Evolutionary conservation across 1,140 invertebrate genomes (phyloP).

Genomic region (Drosophila rhopaloa): DNA sequence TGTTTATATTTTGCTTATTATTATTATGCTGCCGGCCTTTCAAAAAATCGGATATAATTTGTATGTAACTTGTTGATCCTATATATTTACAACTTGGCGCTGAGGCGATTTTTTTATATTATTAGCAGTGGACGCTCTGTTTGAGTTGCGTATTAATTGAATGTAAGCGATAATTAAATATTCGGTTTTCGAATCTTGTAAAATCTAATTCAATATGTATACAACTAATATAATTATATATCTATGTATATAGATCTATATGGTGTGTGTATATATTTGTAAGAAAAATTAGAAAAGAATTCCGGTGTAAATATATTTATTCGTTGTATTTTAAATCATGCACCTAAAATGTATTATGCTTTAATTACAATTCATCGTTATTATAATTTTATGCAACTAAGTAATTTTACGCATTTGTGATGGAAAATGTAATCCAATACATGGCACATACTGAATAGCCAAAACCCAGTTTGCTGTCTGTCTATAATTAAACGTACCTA

Average conservation of each 20-base stretch:
- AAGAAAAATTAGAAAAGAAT: constrained; percentile 73
- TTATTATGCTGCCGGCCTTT: constrained; percentile 51
- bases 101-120: constrained; percentile 28
- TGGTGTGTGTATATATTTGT: constrained; percentile 72
- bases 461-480: constrained; percentile 66
- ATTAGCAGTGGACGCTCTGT: constrained; percentile 63
- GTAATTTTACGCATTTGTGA: constrained; percentile 42
- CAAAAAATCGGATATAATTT: constrained; percentile 64
- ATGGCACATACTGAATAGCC: constrained; percentile 55
- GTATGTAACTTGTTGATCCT: constrained; percentile 64
- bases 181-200: constrained; percentile 58
- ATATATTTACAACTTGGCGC: constrained; percentile 68
- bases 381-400: constrained; percentile 70
- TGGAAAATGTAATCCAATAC: constrained; percentile 40
- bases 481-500: constrained; percentile 59
- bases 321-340: constrained; percentile 82
- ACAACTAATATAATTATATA: constrained; percentile 64
- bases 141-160: constrained; percentile 73
- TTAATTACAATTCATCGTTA: constrained; percentile 65
- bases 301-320: constrained; percentile 81
- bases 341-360: constrained; percentile 60
- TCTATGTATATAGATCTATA: constrained; percentile 55
- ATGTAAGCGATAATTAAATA: constrained; percentile 76
- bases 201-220: constrained; percentile 76
- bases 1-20: constrained; percentile 44